Evolutionary conservation across 2,888 invertebrate genomes (phyloP).

Genomic region (Parapristionchus giblindavisi): DNA sequence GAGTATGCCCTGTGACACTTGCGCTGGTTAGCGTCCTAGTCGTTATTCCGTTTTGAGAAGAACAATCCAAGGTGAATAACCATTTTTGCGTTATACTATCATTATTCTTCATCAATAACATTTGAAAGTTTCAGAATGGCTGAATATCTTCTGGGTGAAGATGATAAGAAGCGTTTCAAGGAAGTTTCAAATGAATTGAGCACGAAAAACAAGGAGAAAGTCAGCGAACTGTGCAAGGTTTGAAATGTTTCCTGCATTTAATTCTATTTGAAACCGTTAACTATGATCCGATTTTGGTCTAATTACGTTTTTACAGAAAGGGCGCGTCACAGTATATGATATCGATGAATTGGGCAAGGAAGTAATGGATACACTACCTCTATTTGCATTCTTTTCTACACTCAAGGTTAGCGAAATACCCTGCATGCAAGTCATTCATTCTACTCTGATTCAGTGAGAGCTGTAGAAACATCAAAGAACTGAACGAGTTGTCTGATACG

Average conservation of each 20-base stretch:
- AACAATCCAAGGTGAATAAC: too few relatives aligned
- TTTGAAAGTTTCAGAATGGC: constrained; percentile 32
- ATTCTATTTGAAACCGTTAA: neutral
- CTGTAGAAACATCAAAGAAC: neutral
- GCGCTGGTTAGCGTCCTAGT: too few relatives aligned
- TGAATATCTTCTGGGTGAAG: constrained; percentile 21
- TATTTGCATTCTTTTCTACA: constrained; percentile 23
- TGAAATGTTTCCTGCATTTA: neutral
- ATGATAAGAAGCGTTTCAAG: neutral
- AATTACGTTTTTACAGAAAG: constrained; percentile 29
- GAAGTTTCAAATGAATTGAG: constrained; percentile 5
- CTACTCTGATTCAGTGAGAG: neutral
- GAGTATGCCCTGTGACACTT: too few relatives aligned
- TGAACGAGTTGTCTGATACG: neutral
- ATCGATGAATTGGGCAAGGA: constrained; percentile 26
- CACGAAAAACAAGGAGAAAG: constrained; percentile 15
- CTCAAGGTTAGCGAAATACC: constrained; percentile 26
- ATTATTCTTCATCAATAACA: too few relatives aligned
- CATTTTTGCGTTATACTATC: too few relatives aligned
- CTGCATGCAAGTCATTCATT: neutral
- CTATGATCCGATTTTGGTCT: too few relatives aligned
- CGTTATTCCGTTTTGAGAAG: too few relatives aligned
- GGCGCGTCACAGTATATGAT: constrained; percentile 20
- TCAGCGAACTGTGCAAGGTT: constrained; percentile 7
- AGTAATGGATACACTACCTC: constrained; percentile 29